Percentiles rank a stretch among this genome's conserved stretches.
Conservation (phyloP, 1,140 invertebrate genomes). For the Euwallacea similis region DNA sequence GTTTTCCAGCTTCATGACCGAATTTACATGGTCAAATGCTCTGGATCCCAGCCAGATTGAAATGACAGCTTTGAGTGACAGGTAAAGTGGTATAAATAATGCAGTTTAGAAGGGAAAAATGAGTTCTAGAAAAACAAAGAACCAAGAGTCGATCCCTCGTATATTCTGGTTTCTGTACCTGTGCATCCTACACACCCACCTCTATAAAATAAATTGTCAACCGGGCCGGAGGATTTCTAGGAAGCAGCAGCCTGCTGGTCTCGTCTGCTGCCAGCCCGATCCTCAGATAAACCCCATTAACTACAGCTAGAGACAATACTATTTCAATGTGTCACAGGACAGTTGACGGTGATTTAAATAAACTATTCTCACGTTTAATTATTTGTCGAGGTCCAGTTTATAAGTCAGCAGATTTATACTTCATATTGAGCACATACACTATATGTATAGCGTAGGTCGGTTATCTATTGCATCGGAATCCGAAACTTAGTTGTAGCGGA, state of each 20-base stretch:
- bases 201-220: slow-evolving; percentile 57
- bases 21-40: too few species aligned
- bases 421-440: too few species aligned
- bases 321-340: slow-evolving; percentile 54
- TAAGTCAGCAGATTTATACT: neutral
- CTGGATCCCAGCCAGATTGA: too few species aligned
- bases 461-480: too few species aligned
- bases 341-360: slow-evolving; percentile 39
- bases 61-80: too few species aligned
- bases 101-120: too few species aligned
- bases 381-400: slow-evolving; percentile 20
- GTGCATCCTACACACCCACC: slow-evolving; percentile 54
- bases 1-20: too few species aligned
- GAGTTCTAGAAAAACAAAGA: neutral
- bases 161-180: slow-evolving; percentile 41
- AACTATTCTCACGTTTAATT: slow-evolving; percentile 35
- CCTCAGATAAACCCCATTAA: slow-evolving; percentile 54
- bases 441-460: too few species aligned
- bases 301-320: slow-evolving; percentile 55
- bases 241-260: slow-evolving; percentile 50
- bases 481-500: too few species aligned
- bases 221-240: slow-evolving; percentile 51
- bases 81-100: too few species aligned
- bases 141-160: slow-evolving; percentile 18
- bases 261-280: slow-evolving; percentile 45